phyloP scores from a whole-genome alignment of 2,797 vertebrate genomes.

The Notolepis coatsorum region DNA sequence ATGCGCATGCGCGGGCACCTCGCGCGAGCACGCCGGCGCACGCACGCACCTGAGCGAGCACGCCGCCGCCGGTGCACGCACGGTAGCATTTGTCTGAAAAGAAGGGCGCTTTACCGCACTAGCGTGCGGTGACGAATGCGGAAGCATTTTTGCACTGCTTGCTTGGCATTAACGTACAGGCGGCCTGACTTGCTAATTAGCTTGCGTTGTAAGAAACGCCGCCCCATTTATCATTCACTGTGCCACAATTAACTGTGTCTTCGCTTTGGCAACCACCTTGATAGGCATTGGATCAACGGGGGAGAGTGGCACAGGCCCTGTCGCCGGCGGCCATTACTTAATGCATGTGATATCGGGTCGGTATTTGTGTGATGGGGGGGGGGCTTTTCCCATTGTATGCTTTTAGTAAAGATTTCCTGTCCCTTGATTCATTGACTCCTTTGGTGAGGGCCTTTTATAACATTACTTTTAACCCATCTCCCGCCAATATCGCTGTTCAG shows the following conservation, averaged over 20 bases:
- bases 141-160: too few species aligned
- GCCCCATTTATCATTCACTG: slow-evolving; percentile 57
- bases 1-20: too few species aligned
- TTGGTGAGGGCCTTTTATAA: slow-evolving; percentile 55
- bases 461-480: too few species aligned
- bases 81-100: too few species aligned
- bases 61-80: too few species aligned
- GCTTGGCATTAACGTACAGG: too few species aligned
- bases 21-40: too few species aligned
- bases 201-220: slow-evolving; percentile 45
- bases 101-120: too few species aligned
- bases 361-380: slow-evolving; percentile 52
- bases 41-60: too few species aligned
- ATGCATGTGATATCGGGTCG: slow-evolving; percentile 54
- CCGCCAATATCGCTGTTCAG: too few species aligned
- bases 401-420: slow-evolving; percentile 85
- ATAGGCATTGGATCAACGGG: slow-evolving; percentile 66
- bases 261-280: slow-evolving; percentile 56
- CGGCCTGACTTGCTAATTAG: slow-evolving; percentile 50
- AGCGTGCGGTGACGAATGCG: too few species aligned
- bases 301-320: slow-evolving; percentile 36
- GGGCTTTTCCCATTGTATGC: slow-evolving; percentile 68
- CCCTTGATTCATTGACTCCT: slow-evolving; percentile 51
- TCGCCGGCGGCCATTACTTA: slow-evolving; percentile 59
- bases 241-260: slow-evolving; percentile 55